phyloP scores from a whole-genome alignment of 2,888 invertebrate genomes.

The Orthosia gracilis region DNA sequence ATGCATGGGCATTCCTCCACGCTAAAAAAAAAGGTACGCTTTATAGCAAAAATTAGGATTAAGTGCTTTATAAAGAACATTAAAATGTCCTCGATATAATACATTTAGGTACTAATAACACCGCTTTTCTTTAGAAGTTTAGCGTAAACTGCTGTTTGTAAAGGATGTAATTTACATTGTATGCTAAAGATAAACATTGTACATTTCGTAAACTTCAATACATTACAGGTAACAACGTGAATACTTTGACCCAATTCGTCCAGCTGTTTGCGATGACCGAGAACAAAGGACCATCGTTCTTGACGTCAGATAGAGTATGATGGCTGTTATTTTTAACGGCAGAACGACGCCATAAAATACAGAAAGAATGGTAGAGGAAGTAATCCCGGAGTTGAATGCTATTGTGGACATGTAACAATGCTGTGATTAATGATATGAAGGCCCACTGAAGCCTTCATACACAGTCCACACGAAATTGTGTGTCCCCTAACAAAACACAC shows the following conservation, averaged over 20 bases:
- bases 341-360: conserved; percentile 65
- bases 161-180: neutral
- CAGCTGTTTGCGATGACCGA: conserved; percentile 63
- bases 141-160: neutral
- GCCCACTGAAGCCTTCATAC: conserved; percentile 59
- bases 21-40: too few relatives aligned
- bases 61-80: neutral
- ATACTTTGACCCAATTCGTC: conserved; percentile 55
- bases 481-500: conserved; percentile 44
- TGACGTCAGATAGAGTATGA: conserved; percentile 61
- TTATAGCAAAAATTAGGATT: neutral
- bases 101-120: neutral
- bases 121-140: neutral
- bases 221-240: conserved; percentile 26
- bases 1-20: too few relatives aligned
- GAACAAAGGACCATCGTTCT: conserved; percentile 67
- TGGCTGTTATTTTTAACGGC: conserved; percentile 69
- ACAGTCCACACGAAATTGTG: conserved; percentile 41
- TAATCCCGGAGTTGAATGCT: conserved; percentile 66
- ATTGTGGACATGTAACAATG: conserved; percentile 74
- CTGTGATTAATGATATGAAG: conserved; percentile 73
- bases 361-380: conserved; percentile 61
- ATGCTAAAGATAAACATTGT: conserved; percentile 9
- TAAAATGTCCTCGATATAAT: neutral
- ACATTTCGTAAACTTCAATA: conserved; percentile 18